Conservation (phyloP, 2,797 vertebrate genomes). For the Potorous gilbertii region DNA sequence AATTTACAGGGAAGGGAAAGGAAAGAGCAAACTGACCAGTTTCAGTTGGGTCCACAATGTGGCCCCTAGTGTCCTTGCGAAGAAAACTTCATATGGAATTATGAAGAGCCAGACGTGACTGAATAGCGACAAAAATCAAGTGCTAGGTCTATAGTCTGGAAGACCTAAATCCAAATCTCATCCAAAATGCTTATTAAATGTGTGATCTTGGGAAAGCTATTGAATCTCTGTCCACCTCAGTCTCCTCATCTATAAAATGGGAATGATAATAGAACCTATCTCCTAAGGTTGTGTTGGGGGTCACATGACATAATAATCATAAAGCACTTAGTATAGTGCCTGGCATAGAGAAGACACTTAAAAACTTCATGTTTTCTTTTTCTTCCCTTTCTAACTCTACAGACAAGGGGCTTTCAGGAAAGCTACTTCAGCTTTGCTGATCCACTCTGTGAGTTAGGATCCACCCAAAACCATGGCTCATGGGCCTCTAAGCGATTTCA, state of each 20-base stretch:
- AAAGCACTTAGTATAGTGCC: not conserved
- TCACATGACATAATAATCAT: not conserved
- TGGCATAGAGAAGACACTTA: not conserved
- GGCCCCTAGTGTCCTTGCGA: too few species aligned
- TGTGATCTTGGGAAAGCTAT: not conserved
- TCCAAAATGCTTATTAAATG: not conserved
- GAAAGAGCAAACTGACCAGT: too few species aligned
- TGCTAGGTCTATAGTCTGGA: too few species aligned
- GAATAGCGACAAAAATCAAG: too few species aligned
- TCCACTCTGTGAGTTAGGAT: not conserved
- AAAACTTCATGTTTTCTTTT: not conserved
- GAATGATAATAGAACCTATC: not conserved
- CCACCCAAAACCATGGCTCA: not conserved
- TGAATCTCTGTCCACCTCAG: not conserved
- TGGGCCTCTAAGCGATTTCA: not conserved
- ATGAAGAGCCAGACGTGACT: too few species aligned
- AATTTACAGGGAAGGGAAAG: too few species aligned
- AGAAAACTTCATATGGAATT: too few species aligned
- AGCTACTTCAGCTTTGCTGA: not conserved
- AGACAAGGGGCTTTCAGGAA: not conserved
- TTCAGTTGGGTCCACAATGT: too few species aligned
- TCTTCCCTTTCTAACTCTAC: not conserved
- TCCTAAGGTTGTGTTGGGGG: not conserved
- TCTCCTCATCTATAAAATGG: not conserved
- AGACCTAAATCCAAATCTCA: not conserved